Evolutionary conservation across 2,888 invertebrate genomes (phyloP), one percentile per base, ranked within the genome.

Genomic region (Apeira syringaria): DNA sequence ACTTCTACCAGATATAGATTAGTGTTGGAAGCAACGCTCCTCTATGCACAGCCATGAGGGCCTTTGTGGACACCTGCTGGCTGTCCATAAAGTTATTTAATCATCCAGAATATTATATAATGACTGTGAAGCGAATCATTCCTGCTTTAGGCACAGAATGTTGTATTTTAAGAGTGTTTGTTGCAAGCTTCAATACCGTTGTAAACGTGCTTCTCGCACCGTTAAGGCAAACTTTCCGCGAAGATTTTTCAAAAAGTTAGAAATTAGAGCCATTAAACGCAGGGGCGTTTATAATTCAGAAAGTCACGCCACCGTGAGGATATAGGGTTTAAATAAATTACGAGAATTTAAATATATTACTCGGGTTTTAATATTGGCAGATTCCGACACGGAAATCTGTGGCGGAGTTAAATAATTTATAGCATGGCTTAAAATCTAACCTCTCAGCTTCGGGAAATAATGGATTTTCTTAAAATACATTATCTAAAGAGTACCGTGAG

Each of bases 221-320:
- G 15, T 29, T 25, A 38, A 29, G 39, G 12, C 26, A 40, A 46
- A 46, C 45, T 46, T 56, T 50, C 39, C 29, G 29, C 62, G 61
- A 58, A 74, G 73, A 78, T 80, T 80, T 79, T 78, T 77, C 77
- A 67, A 73, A 56, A 65, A 80, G 74, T 79, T 80, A 48, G 72
- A 59, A 79, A 76, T 80, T 79, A 76, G 68, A 61, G 63, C 78
- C 70, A 77, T 80, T 80, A 80, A 74, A 64, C 63, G 69, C 80
- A 80, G 76, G 58, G 59, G 59, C 64, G 68, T 65, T 69, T 68
- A 74, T 76, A 74, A 76, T 70, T 80, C 74, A 72, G 62, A 56
- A 39, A 59, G 55, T 56, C 66, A 51, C 51, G 56, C 61, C 62
- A 63, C 62, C 66, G 63, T 63, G 59, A 56, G 67, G 64, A 69